phyloP scores from a whole-genome alignment of 2,113 vertebrate species.

The Bufo bufo region DNA sequence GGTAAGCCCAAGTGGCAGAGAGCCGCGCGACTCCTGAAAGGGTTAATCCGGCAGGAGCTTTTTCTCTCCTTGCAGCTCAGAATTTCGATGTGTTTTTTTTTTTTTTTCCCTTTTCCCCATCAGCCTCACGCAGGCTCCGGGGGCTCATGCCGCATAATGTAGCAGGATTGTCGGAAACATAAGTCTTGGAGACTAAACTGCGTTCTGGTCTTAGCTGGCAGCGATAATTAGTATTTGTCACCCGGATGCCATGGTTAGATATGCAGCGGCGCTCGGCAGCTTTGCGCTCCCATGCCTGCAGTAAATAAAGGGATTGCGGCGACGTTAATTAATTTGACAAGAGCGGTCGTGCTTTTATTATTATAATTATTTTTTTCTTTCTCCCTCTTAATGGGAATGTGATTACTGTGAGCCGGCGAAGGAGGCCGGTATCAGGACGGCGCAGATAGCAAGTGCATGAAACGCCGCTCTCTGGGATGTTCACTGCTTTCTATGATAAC shows the following conservation, averaged over 20 bases:
- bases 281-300: background rate
- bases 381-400: background rate
- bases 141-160: background rate
- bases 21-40: too few species aligned
- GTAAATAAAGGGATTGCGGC: background rate
- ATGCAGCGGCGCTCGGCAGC: background rate
- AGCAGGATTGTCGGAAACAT: background rate
- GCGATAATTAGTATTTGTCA: conserved; percentile 8
- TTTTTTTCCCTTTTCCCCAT: too few species aligned
- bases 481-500: background rate
- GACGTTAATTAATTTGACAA: conserved; percentile 27
- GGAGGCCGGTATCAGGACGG: background rate
- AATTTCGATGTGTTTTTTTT: too few species aligned
- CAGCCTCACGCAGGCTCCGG: too few species aligned
- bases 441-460: background rate
- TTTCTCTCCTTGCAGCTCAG: too few species aligned
- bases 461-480: background rate
- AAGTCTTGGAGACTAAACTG: background rate
- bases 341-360: background rate
- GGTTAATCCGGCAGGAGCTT: too few species aligned
- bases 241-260: conserved; percentile 1
- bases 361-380: background rate
- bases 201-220: background rate
- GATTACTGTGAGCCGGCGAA: background rate
- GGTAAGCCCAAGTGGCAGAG: too few species aligned